Conservation (phyloP, 2,797 vertebrate genomes). For the Bradypodion ventrale region DNA sequence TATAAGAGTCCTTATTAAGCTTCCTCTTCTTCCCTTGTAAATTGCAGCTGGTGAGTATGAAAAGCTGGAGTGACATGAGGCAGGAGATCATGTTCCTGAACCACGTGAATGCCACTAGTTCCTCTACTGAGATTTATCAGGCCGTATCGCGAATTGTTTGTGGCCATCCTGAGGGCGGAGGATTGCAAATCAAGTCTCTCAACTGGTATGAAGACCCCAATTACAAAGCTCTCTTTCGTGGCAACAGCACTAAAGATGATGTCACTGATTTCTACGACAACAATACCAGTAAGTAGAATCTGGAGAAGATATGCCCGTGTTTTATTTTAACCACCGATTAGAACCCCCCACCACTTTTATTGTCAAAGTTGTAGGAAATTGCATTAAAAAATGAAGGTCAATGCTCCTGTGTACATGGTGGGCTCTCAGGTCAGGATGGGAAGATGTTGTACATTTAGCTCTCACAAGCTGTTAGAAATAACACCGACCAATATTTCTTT, state of each 20-base stretch:
- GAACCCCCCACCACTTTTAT: background rate
- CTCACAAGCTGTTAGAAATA: too few species aligned
- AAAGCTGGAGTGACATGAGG: constrained; percentile 92
- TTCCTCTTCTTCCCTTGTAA: background rate
- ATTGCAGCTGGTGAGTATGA: constrained; percentile 86
- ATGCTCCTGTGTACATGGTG: background rate
- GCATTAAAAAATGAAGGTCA: background rate
- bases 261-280: constrained; percentile 86
- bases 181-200: constrained; percentile 95
- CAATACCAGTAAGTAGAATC: constrained; percentile 86
- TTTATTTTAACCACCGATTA: background rate
- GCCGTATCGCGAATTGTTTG: constrained; percentile 93
- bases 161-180: constrained; percentile 93
- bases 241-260: constrained; percentile 87
- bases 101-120: constrained; percentile 80
- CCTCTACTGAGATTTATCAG: constrained; percentile 88
- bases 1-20: background rate
- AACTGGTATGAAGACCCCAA: constrained; percentile 99
- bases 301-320: background rate
- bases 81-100: constrained; percentile 91
- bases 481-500: constrained; percentile 13
- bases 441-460: background rate
- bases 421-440: background rate
- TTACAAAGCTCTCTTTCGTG: constrained; percentile 94
- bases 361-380: background rate